A percentile compares a stretch with the other conserved stretches of the same genome.
Evolutionary conservation across 2,888 invertebrate genomes (phyloP).

Genomic region (Andrena dorsata): DNA sequence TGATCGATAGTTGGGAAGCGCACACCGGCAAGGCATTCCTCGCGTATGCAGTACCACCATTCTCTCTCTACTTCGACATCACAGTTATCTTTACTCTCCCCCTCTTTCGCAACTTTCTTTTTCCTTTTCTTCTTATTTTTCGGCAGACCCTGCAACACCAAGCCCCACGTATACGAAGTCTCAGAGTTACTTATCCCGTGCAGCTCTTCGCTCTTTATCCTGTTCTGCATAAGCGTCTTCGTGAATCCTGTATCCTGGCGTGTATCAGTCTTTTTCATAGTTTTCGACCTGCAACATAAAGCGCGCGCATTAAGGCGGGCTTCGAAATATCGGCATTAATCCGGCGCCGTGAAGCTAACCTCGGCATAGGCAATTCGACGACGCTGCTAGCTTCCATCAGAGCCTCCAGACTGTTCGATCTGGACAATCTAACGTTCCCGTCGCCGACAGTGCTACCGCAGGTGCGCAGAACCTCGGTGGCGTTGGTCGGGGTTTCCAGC

Average conservation of each 20-base stretch:
- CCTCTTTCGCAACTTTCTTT: slow-evolving; percentile 44
- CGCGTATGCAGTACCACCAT: slow-evolving; percentile 80
- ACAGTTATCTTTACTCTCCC: slow-evolving; percentile 27
- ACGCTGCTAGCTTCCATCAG: slow-evolving; percentile 83
- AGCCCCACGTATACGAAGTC: slow-evolving; percentile 83
- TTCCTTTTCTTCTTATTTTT: slow-evolving; percentile 76
- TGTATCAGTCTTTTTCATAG: slow-evolving; percentile 61
- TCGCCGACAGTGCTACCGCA: slow-evolving; percentile 73
- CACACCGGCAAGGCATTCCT: slow-evolving; percentile 79
- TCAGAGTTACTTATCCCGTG: slow-evolving; percentile 38
- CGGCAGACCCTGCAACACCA: slow-evolving; percentile 89
- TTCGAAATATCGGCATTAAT: background rate
- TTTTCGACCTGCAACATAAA: slow-evolving; percentile 74
- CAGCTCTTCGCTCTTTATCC: slow-evolving; percentile 34
- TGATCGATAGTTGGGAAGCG: slow-evolving; percentile 87
- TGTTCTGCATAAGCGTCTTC: slow-evolving; percentile 75
- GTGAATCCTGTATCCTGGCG: slow-evolving; percentile 78
- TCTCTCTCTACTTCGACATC: slow-evolving; percentile 65
- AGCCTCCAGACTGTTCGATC: slow-evolving; percentile 80
- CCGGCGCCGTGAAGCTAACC: slow-evolving; percentile 79
- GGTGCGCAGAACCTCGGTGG: slow-evolving; percentile 88
- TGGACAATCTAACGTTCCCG: slow-evolving; percentile 68
- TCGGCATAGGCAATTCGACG: slow-evolving; percentile 88
- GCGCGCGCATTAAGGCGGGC: background rate
- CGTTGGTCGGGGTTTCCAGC: slow-evolving; percentile 92